Evolutionary conservation across 2,888 invertebrate species (phyloP).

Genomic region (Prosapia bicincta): DNA sequence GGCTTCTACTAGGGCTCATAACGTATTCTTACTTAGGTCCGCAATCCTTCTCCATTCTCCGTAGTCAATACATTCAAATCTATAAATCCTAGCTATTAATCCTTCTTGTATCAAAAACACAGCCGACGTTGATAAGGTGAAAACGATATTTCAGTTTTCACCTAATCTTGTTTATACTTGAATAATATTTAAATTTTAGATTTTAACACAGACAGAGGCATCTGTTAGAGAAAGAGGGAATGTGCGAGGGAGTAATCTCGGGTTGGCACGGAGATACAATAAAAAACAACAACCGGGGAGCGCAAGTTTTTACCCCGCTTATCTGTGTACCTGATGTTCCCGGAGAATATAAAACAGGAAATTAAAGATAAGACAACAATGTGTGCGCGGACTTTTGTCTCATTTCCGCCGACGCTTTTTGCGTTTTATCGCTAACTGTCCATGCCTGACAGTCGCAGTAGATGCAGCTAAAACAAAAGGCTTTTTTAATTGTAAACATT

Average conservation of each 20-base stretch:
- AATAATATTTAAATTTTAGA: neutral
- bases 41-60: no score
- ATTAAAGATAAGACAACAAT: constrained; percentile 28
- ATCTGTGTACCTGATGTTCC: constrained; percentile 20
- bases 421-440: neutral
- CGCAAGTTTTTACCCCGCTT: neutral
- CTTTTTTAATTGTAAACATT: no score
- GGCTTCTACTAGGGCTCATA: no score
- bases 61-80: no score
- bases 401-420: constrained; percentile 17
- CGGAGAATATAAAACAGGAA: constrained; percentile 16
- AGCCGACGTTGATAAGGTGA: no score
- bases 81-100: no score
- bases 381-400: constrained; percentile 21
- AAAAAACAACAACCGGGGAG: neutral
- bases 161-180: no score
- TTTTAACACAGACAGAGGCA: neutral
- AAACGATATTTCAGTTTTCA: no score
- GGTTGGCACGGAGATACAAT: neutral
- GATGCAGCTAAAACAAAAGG: no score
- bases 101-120: no score
- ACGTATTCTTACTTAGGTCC: no score
- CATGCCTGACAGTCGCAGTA: neutral
- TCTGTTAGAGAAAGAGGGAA: neutral
- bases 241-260: neutral